Evolutionary conservation across 2,797 vertebrate species (phyloP), one percentile per base, ranked within the genome.

Genomic region (Scolopax rusticola): DNA sequence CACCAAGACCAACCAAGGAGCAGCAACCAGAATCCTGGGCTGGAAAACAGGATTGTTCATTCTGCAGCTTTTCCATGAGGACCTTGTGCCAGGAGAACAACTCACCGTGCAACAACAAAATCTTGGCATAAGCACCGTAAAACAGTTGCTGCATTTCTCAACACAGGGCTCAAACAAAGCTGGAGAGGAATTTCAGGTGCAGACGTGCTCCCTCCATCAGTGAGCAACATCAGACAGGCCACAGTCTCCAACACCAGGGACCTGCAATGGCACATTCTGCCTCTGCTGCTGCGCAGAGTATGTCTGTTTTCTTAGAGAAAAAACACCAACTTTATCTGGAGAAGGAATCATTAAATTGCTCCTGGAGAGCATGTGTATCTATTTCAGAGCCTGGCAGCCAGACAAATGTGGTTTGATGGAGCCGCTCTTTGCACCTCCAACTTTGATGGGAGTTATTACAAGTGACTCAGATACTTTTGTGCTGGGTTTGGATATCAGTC

Each of bases 381-480:
- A 67, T 21, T 91, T n/a, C 92, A 56, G 41, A 82, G 83, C 60
- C 78, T 57, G 76, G 91, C 89, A 94, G 64, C 53, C n/a, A 45
- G 63, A 77, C 48, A 87, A 81, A 36, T 0, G 48, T 59, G 18
- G 70, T 57, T 40, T 27, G 60, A 78, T 40, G 57, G 56, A 90
- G 61, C 47, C 6, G 15, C 32, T 43, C 73, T 57, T 84, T 92
- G 88, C 84, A 88, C 83, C 85, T 94, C 89, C 69, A 84, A 18
- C 89, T 82, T 77, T 15, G 65, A 57, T 33, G 83, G 79, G 79
- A 63, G 40, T 70, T 90, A 73, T 24, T 63, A 40, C 27, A 56
- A 81, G 83, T 80, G 95, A 96, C 90, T 96, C 93, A 95, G 87
- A 89, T 17, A 70, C 48, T 95, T 82, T 67, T 80, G 74, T 74